A percentile compares a stretch with the other conserved stretches of the same genome.
phyloP scores from a whole-genome alignment of 2,113 vertebrate species.

The Athene noctua region DNA sequence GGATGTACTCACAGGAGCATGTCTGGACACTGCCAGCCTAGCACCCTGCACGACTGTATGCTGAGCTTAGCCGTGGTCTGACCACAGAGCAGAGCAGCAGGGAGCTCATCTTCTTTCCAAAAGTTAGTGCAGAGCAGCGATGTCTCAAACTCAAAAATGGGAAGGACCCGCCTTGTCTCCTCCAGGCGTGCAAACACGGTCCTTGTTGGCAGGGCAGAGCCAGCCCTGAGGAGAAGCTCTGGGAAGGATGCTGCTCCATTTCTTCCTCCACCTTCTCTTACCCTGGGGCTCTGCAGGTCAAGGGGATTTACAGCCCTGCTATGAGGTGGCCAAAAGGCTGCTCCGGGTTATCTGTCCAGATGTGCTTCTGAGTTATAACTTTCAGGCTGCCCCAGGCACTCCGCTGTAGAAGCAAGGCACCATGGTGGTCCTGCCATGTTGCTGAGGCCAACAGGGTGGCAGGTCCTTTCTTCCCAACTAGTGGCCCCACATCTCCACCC shows the following conservation, averaged over 20 bases:
- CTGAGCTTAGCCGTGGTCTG: neutral
- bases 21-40: neutral
- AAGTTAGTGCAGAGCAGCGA: neutral
- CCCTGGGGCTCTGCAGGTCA: neutral
- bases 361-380: neutral
- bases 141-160: neutral
- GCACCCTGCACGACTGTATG: rapidly evolving
- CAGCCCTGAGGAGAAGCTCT: neutral
- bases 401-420: neutral
- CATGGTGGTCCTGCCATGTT: rapidly evolving
- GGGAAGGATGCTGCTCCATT: neutral
- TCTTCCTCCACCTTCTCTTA: neutral
- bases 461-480: neutral
- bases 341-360: neutral
- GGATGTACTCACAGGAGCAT: neutral
- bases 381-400: neutral
- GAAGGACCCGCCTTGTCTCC: rapidly evolving
- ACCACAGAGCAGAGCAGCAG: neutral
- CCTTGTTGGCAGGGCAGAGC: neutral
- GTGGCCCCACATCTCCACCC: neutral
- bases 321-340: neutral
- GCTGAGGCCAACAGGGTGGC: neutral
- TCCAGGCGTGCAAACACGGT: rapidly evolving
- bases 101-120: neutral
- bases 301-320: neutral